phyloP scores from a whole-genome alignment of 2,888 invertebrate genomes.

The Ypsolopha scabrella region DNA sequence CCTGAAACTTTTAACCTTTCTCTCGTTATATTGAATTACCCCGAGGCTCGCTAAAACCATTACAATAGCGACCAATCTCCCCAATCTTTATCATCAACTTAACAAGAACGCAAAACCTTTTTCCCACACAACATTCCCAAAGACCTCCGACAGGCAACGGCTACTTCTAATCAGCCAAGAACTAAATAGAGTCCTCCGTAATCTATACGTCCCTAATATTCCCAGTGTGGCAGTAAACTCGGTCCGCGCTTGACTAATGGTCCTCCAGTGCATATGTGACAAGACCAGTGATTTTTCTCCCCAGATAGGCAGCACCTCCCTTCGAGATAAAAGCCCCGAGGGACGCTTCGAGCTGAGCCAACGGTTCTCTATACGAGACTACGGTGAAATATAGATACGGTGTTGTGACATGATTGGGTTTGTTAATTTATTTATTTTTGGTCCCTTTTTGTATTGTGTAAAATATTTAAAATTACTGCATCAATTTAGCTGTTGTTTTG shows the following conservation, averaged over 20 bases:
- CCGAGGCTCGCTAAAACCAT: too few species aligned
- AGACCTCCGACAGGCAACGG: background rate
- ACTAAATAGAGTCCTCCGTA: conserved; percentile 13
- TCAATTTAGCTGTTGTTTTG: background rate
- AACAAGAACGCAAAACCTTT: too few species aligned
- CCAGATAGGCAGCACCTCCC: conserved; percentile 39
- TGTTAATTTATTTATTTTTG: too few species aligned
- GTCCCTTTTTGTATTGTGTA: too few species aligned
- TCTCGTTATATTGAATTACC: too few species aligned
- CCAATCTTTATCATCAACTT: too few species aligned
- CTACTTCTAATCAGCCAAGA: background rate
- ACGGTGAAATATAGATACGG: background rate
- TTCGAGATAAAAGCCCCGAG: conserved; percentile 7
- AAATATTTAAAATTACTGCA: too few species aligned
- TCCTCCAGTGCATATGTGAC: conserved; percentile 33
- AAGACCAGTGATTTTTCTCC: conserved; percentile 45
- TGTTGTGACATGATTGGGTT: too few species aligned
- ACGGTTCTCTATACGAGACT: conserved; percentile 1
- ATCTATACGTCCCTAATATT: conserved; percentile 31
- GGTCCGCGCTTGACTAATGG: conserved; percentile 34
- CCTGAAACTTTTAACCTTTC: too few species aligned
- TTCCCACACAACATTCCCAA: background rate
- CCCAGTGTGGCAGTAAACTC: conserved; percentile 22
- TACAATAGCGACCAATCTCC: too few species aligned
- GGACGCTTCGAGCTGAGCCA: conserved; percentile 5